phyloP scores from a whole-genome alignment of 2,888 invertebrate species.

The Pristionchus exspectatus region DNA sequence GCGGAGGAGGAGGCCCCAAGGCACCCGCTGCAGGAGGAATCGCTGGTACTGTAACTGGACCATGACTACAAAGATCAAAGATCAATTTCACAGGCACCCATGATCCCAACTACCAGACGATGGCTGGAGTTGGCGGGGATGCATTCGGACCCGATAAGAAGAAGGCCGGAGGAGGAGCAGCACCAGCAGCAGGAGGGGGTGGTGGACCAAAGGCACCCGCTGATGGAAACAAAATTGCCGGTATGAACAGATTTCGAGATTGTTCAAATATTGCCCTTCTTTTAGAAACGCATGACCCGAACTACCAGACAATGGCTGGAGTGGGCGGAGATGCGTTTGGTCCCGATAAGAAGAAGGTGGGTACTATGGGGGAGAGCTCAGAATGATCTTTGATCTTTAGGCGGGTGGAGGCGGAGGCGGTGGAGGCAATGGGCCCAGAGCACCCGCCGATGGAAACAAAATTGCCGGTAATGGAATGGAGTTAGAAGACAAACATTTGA shows the following conservation, averaged over 20 bases:
- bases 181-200: not conserved
- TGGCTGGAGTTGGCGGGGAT: slow-evolving; percentile 8
- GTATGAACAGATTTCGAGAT: not conserved
- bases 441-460: not conserved
- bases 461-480: not conserved
- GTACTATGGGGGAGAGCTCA: no score
- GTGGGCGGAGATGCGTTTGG: not conserved
- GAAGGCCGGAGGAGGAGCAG: not conserved
- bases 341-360: slow-evolving; percentile 10
- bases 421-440: not conserved
- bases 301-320: slow-evolving; percentile 22
- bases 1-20: not conserved
- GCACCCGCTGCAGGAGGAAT: slow-evolving; percentile 27
- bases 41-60: not conserved
- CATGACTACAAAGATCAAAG: not conserved
- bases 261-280: not conserved
- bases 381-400: slow-evolving; percentile 10
- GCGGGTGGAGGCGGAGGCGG: not conserved
- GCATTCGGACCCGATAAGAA: slow-evolving; percentile 17
- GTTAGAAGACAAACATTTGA: not conserved
- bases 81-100: not conserved
- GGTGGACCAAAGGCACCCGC: not conserved
- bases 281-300: not conserved
- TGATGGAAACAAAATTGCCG: not conserved
- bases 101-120: slow-evolving; percentile 6